Base-by-base conservation (phyloP, 2,113 vertebrate genomes). In the Oriolus oriolus region DNA sequence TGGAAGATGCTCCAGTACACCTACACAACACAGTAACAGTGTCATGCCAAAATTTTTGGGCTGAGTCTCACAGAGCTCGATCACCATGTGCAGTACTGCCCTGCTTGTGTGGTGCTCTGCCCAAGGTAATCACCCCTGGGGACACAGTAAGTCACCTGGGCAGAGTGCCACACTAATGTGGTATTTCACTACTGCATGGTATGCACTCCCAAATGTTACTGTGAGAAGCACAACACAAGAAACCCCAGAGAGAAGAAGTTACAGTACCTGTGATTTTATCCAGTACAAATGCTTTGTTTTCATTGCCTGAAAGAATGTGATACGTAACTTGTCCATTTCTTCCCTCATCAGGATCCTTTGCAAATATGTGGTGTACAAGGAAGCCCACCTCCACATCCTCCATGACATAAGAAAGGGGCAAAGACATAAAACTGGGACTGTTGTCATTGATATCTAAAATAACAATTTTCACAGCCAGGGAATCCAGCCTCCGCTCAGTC, bases 361-460 rank as follows among this genome's bases (percentile, higher is more conserved):
- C 98, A 84, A 97, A 83, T 59, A 99, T 17, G 11, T 53, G 98
- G 92, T 99, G 98, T 53, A 99, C 97, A 53, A 98, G 87, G 64
- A 98, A 98, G 45, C 99, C 99, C 94, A 98, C 91, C 5, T 97
- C 91, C 6, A 97, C 94, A 41, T 99, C 98, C 95, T 99, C 99
- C 97, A 95, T 89, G 78, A 98, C 83, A 37, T 57, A 97, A 45
- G 96, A 94, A 5, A 96, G 21, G 57, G 98, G 97, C 0, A 44
- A 90, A 33, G 99, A 99, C 1, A 89, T 26, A 75, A 99, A 99
- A 65, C 73, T 94, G 3, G 99, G 99, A 26, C 94, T 97, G 97
- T 99, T 99, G 96, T 99, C 99, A 47, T 99, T 99, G 49, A 98
- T 76, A 31, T 99, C 99, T 90, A 99, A 91, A 95, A 99, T 91